phyloP scores from a whole-genome alignment of 1,140 invertebrate genomes.

The Zaprionus capensis region DNA sequence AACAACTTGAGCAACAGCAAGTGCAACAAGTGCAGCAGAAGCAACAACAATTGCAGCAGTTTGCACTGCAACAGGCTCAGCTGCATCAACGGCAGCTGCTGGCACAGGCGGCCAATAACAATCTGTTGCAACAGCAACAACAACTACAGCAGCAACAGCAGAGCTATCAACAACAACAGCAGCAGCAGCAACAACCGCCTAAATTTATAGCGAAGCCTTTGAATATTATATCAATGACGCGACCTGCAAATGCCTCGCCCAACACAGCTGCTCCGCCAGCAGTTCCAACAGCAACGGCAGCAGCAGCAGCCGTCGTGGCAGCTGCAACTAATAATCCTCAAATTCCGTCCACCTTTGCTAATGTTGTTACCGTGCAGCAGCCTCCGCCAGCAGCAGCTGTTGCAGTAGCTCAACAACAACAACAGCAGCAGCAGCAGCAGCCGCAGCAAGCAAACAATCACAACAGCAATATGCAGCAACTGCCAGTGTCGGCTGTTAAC shows the following conservation, averaged over 20 bases:
- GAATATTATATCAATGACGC: constrained; percentile 79
- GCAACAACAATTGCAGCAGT: constrained; percentile 74
- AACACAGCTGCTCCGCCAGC: constrained; percentile 60
- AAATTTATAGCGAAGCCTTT: constrained; percentile 78
- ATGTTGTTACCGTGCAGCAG: constrained; percentile 62
- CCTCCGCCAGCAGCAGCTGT: constrained; percentile 44
- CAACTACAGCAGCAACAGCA: constrained; percentile 67
- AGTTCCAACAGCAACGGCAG: constrained; percentile 49
- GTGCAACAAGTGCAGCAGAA: constrained; percentile 62
- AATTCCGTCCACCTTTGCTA: constrained; percentile 76
- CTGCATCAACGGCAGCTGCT: constrained; percentile 66
- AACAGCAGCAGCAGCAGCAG: constrained; percentile 40
- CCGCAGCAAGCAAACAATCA: constrained; percentile 22
- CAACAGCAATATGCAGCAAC: constrained; percentile 28
- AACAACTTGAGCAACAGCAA: constrained; percentile 51
- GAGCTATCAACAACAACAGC: constrained; percentile 81
- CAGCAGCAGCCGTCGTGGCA: constrained; percentile 52
- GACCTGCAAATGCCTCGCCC: constrained; percentile 61
- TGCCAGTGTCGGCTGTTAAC: constrained; percentile 33
- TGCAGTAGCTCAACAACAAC: constrained; percentile 34
- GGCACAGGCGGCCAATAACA: constrained; percentile 70
- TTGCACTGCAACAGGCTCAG: constrained; percentile 69
- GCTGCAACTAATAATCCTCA: constrained; percentile 38
- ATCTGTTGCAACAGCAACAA: constrained; percentile 81
- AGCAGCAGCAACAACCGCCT: constrained; percentile 43